Conservation (phyloP, 2,888 invertebrate species). For the Dinocampus coccinellae region DNA sequence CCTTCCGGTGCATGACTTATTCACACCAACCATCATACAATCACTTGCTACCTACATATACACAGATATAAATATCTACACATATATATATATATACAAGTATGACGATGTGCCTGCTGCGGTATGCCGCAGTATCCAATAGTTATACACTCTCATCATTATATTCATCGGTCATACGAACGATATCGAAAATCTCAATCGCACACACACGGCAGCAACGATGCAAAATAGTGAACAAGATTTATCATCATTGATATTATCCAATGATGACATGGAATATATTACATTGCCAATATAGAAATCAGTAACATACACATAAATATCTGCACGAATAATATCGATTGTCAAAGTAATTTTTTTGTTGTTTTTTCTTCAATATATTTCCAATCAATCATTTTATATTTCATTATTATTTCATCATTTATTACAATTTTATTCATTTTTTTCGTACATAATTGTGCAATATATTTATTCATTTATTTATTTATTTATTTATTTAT, state of each 20-base stretch:
- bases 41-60: background rate
- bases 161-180: constrained; percentile 48
- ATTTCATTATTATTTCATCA: no score
- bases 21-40: background rate
- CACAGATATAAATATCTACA: background rate
- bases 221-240: constrained; percentile 43
- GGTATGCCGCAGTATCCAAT: constrained; percentile 64
- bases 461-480: no score
- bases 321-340: background rate
- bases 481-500: no score
- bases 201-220: constrained; percentile 39
- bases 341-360: background rate
- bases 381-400: no score
- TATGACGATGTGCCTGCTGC: constrained; percentile 42
- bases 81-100: background rate
- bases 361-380: no score
- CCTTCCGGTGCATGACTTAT: background rate
- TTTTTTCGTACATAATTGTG: no score
- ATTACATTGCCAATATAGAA: constrained; percentile 35
- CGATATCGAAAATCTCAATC: constrained; percentile 62
- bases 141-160: constrained; percentile 60
- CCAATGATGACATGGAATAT: constrained; percentile 20
- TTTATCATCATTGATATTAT: constrained; percentile 9
- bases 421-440: no score
- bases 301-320: constrained; percentile 14